Base-by-base conservation (phyloP, 2,888 invertebrate genomes). In the Monoplex corrugatus region DNA sequence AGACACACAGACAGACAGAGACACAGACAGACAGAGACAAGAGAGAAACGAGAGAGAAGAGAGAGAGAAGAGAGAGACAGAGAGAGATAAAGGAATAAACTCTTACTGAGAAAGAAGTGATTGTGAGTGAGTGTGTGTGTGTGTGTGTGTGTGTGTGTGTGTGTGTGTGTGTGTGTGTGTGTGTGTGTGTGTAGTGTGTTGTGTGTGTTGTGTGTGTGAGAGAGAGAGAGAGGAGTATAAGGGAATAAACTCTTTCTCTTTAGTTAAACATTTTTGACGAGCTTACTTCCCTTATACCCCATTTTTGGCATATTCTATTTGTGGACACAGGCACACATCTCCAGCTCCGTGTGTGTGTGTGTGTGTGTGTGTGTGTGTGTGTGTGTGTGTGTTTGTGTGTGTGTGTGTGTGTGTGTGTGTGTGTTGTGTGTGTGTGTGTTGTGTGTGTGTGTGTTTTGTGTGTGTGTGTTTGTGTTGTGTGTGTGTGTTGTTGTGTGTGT, bases 311-410 rank as follows among this genome's bases (percentile, higher is more conserved):
- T n/a, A n/a, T n/a, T n/a, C n/a, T n/a, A n/a, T n/a, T n/a, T n/a
- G n/a, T n/a, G n/a, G n/a, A n/a, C n/a, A n/a, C n/a, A n/a, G n/a
- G n/a, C n/a, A n/a, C n/a, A n/a, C n/a, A n/a, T n/a, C n/a, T n/a
- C n/a, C n/a, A n/a, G 35, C 40, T 82, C 8, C 43, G 82, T 82
- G 3, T 44, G 45, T 45, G 45, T 84, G 84, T 45, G 84, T 84
- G 45, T 84, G 45, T 84, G n/a, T 84, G 45, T 84, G 45, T 44
- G 28, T 45, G n/a, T 84, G n/a, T 84, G 45, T 84, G 10, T 84
- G 45, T 84, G n/a, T 84, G 45, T 84, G 28, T 84, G 45, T 84
- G 10, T 84, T 3, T 84, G 2, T 84, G n/a, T 84, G n/a, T 45
- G 10, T 84, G 45, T 84, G n/a, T 84, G 45, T 84, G n/a, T 84